Conservation (phyloP, 2,888 invertebrate species). For the Noctua fimbriata region DNA sequence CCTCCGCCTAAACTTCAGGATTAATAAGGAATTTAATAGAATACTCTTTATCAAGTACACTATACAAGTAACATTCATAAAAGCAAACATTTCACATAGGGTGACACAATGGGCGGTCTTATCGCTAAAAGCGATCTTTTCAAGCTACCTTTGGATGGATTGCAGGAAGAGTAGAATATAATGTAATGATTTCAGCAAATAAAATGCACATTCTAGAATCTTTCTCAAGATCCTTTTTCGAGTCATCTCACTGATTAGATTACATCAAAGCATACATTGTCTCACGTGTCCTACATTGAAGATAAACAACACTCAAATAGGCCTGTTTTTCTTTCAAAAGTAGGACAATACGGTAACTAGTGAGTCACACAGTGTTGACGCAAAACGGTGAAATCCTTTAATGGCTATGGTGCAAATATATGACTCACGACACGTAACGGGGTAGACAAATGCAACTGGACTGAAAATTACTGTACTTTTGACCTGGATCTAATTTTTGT, state of each 20-base stretch:
- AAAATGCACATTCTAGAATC: neutral
- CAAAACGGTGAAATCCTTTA: conserved; percentile 48
- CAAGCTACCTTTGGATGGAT: no score
- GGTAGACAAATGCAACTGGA: conserved; percentile 3
- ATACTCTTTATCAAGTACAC: no score
- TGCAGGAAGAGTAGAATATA: no score
- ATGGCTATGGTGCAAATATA: conserved; percentile 44
- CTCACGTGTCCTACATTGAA: conserved; percentile 33
- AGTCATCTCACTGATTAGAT: conserved; percentile 42
- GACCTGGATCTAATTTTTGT: conserved; percentile 19
- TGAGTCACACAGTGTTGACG: conserved; percentile 34
- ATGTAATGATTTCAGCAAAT: neutral
- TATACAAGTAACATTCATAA: no score
- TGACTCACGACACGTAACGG: conserved; percentile 46
- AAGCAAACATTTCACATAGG: no score
- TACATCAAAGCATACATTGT: conserved; percentile 31
- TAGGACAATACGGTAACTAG: conserved; percentile 37
- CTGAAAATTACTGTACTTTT: conserved; percentile 19
- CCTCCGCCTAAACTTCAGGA: no score
- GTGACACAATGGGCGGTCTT: no score
- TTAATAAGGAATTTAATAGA: no score
- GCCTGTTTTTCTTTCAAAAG: conserved; percentile 46
- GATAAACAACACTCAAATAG: conserved; percentile 33
- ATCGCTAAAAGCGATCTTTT: no score
- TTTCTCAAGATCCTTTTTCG: neutral